Evolutionary conservation across 2,888 invertebrate species (phyloP).

Genomic region (Alitta virens): DNA sequence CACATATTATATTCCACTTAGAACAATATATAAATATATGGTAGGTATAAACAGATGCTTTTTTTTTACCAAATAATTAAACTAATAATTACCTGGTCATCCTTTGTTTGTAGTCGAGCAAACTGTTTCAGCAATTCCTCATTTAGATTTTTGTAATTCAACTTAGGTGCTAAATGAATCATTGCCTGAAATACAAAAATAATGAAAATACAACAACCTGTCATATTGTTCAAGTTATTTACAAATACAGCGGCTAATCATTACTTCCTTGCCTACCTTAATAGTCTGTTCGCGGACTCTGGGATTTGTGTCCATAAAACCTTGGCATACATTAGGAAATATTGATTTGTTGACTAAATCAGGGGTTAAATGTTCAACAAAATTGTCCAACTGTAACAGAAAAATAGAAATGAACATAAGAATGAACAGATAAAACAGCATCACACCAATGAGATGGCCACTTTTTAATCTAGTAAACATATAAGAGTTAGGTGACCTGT

Average conservation of each 20-base stretch:
- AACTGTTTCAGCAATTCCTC: conserved; percentile 94
- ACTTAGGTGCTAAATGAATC: conserved; percentile 89
- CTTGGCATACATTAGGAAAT: conserved; percentile 70
- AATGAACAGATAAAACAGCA: not conserved
- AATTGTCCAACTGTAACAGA: conserved; percentile 70
- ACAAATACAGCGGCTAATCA: too few relatives aligned
- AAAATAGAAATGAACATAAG: not conserved
- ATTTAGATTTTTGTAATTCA: conserved; percentile 96
- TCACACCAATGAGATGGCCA: too few relatives aligned
- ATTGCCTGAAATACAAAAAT: conserved; percentile 68
- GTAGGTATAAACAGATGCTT: not conserved
- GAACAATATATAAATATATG: not conserved
- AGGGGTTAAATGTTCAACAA: conserved; percentile 65
- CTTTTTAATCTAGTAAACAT: too few relatives aligned
- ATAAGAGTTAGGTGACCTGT: too few relatives aligned
- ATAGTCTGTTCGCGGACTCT: conserved; percentile 96
- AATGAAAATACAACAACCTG: not conserved
- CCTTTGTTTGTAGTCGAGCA: conserved; percentile 89
- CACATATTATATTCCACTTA: not conserved
- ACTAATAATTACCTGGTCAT: conserved; percentile 74
- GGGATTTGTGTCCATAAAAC: conserved; percentile 95
- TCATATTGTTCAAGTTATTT: too few relatives aligned
- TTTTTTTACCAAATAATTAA: not conserved
- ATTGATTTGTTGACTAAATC: conserved; percentile 80
- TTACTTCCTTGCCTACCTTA: conserved; percentile 64